Percentiles rank a stretch among this genome's conserved stretches.
These are phyloP conservation scores for Semicossyphus pulcher DNA, from an alignment of 2,113 vertebrate genomes.

Conservation along the genomic window DNA sequence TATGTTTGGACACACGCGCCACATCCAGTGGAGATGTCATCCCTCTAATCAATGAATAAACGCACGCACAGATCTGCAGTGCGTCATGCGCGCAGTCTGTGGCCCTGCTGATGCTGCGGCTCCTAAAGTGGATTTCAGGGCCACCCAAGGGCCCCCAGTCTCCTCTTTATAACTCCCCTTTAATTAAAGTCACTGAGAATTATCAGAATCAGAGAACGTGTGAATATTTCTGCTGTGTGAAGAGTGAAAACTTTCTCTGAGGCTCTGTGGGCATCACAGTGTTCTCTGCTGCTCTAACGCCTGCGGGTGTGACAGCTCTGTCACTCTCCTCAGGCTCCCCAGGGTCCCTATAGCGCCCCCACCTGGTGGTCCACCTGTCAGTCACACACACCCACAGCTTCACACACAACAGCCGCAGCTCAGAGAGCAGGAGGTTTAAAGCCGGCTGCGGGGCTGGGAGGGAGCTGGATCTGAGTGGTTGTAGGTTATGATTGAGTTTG, in stretches of 20 bases:
- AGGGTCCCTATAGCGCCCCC: constrained; percentile 63
- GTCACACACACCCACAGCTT: not conserved
- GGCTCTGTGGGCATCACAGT: not conserved
- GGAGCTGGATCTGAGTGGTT: constrained; percentile 11
- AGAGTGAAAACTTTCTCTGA: too few species aligned
- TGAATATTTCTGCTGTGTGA: not conserved
- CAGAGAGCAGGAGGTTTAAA: not conserved
- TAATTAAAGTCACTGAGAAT: not conserved
- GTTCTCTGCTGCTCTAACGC: not conserved
- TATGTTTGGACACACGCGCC: not conserved
- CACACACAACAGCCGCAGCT: not conserved
- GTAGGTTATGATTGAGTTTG: constrained; percentile 47
- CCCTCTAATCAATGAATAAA: not conserved
- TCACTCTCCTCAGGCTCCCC: constrained; percentile 36
- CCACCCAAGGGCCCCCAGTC: not conserved
- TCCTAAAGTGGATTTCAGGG: not conserved
- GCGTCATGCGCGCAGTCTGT: constrained; percentile 18
- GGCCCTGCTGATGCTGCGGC: too few species aligned
- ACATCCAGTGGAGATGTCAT: not conserved
- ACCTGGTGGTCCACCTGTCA: constrained; percentile 52
- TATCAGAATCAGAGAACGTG: not conserved
- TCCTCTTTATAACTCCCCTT: not conserved
- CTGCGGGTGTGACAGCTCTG: constrained; percentile 37
- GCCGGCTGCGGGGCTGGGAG: not conserved
- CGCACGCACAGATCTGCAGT: not conserved